Percentiles rank a stretch among this genome's conserved stretches.
Evolutionary conservation across 2,113 vertebrate species (phyloP).

Genomic region (Psammodynastes pulverulentus): DNA sequence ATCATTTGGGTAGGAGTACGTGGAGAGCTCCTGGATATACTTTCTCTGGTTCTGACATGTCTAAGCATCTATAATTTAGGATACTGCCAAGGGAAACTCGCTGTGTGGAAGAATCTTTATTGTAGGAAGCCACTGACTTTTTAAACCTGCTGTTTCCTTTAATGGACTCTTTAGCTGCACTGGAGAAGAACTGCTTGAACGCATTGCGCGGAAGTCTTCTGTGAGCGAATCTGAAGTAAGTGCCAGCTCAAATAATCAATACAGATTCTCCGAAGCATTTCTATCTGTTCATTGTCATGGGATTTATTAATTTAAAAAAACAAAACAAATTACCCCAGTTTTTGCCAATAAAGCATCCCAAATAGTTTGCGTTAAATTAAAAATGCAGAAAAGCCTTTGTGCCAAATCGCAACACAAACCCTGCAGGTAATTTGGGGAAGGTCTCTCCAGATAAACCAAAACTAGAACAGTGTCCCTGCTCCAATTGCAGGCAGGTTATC

Average conservation of each 20-base stretch:
- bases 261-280: neutral
- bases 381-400: neutral
- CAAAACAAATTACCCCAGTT: neutral
- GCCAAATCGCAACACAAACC: neutral
- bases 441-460: neutral
- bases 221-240: conserved; percentile 91
- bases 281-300: neutral
- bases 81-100: neutral
- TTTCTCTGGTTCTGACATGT: fast-evolving
- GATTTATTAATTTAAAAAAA: neutral
- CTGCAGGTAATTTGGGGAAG: neutral
- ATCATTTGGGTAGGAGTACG: neutral
- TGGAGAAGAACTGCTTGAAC: conserved; percentile 88
- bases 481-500: neutral
- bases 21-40: fast-evolving
- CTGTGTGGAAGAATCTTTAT: too few relatives aligned
- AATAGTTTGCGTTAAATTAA: neutral
- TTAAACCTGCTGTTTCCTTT: conserved; percentile 59
- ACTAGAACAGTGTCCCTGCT: neutral
- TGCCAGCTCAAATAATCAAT: conserved; percentile 6
- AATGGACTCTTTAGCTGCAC: conserved; percentile 77
- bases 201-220: conserved; percentile 82
- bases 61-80: neutral
- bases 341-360: neutral
- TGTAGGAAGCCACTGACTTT: neutral